Conservation (phyloP, 2,888 invertebrate genomes). For the Tetranychus piercei region DNA sequence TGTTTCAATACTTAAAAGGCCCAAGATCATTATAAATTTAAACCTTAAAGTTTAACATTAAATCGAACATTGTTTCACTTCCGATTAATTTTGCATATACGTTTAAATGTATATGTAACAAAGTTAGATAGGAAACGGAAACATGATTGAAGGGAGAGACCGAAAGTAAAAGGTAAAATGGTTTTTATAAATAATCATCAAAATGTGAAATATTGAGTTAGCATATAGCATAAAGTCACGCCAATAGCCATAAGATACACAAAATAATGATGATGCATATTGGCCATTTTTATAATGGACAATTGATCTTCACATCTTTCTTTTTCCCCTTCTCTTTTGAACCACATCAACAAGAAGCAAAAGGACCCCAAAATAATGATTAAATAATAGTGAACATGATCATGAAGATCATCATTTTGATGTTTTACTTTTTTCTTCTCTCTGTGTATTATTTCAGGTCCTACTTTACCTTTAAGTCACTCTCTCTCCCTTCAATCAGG, state of each 20-base stretch:
- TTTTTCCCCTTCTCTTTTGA: not conserved
- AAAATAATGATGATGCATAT: not conserved
- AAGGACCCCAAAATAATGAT: too few species aligned
- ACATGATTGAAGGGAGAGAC: not conserved
- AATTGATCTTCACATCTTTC: not conserved
- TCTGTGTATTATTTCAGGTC: not conserved
- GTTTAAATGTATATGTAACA: not conserved
- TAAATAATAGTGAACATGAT: too few species aligned
- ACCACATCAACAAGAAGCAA: too few species aligned
- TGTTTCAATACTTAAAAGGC: too few species aligned
- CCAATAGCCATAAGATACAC: not conserved
- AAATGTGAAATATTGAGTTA: not conserved
- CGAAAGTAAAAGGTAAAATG: not conserved
- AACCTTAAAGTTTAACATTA: too few species aligned
- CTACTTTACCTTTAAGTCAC: not conserved
- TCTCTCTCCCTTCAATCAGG: not conserved
- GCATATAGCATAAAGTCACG: not conserved
- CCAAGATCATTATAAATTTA: too few species aligned
- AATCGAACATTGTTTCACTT: not conserved
- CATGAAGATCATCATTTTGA: not conserved
- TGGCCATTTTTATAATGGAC: not conserved
- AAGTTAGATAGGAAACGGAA: not conserved
- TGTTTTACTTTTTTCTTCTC: not conserved
- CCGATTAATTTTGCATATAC: not conserved
- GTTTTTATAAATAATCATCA: not conserved